Evolutionary conservation across 2,113 vertebrate genomes (phyloP), one percentile per base, ranked within the genome.

Genomic region (Nycticryphes semicollaris): DNA sequence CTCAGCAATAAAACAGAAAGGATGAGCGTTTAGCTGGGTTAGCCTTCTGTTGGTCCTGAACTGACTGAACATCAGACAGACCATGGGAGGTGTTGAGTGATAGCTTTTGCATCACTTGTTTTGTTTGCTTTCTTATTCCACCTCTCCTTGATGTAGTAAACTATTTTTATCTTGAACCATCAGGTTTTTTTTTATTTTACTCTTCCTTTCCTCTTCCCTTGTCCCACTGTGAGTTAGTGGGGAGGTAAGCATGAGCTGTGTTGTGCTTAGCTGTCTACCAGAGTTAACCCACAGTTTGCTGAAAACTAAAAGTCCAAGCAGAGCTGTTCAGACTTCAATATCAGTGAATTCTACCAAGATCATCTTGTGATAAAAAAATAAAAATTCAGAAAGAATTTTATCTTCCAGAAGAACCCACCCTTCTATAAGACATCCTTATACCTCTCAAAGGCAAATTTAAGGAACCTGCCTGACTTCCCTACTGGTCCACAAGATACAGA

Each of bases 191-290:
- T 23, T 31, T 16, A 12, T 81, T 80, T 69, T 68, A 13, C 8
- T 43, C 9, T 50, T 41, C 12, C 14, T 62, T 54, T 68, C 14
- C 8, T 68, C 47, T 75, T 43, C 35, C 20, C 15, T 6, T 45
- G 20, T 30, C 20, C 8, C 33, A 51, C 14, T 33, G 25, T 6
- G 15, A 11, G 6, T 7, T 14, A 20, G 10, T 30, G 25, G 13
- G 12, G 39, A 75, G 43, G 13, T 0, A 1, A 87, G 28, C 0
- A 0, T 57, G 17, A 0, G 4, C 4, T 54, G 16, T 53, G 21
- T 33, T 68, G 5, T 91, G 54, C 48, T 48, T 75, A 53, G 21
- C n/a, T 37, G 56, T 10, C 35, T 53, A 27, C 18, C 0, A 1
- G 24, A 27, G 25, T 50, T 56, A 92, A 41, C 12, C 10, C 22